Conservation (phyloP, 2,113 vertebrate species). For the Narcine bancroftii region DNA sequence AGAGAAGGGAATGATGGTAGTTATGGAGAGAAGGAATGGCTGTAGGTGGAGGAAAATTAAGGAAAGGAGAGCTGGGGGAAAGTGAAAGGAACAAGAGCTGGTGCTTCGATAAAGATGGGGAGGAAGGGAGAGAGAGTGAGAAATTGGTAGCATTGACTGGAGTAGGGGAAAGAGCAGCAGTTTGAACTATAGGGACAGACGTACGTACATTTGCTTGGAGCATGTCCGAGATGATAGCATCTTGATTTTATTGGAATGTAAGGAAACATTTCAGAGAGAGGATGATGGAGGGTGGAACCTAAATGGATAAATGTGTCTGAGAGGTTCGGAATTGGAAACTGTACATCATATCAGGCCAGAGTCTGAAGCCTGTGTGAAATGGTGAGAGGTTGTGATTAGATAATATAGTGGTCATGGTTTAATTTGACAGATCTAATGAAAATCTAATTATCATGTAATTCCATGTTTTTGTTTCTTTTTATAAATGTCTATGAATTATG, state of each 20-base stretch:
- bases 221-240: too few species aligned
- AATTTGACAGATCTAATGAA: background rate
- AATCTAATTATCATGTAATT: background rate
- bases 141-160: background rate
- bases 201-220: background rate
- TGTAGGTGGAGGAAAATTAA: too few species aligned
- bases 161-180: background rate
- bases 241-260: too few species aligned
- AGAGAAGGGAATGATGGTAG: background rate
- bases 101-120: background rate
- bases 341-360: background rate
- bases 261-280: too few species aligned
- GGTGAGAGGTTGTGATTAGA: background rate
- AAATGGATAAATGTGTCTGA: too few species aligned
- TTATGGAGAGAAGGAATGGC: background rate
- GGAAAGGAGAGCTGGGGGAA: background rate
- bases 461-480: background rate
- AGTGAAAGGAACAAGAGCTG: background rate
- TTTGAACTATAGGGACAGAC: background rate
- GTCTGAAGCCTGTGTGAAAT: background rate
- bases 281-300: too few species aligned
- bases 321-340: background rate
- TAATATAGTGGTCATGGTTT: background rate
- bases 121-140: background rate
- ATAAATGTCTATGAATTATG: background rate